Base-by-base conservation (phyloP, 2,888 invertebrate genomes). In the Macaria liturata region DNA sequence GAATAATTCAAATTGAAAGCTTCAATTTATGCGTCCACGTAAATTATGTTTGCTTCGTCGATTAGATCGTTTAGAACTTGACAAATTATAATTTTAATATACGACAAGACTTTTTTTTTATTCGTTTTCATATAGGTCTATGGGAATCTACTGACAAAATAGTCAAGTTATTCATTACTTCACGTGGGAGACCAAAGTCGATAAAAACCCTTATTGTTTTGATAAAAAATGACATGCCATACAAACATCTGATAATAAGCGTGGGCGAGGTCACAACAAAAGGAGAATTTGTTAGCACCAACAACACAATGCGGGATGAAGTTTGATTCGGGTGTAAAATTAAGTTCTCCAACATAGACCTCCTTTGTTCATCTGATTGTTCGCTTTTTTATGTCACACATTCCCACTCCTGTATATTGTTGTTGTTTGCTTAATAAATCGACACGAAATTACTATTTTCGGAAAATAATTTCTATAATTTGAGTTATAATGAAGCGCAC, bases 171-270 rank as follows among this genome's bases (percentile, higher is more conserved):
- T 20, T 20, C 20, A 20, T 20, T 20, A 20, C 68, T 68, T 73
- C 65, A 65, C 78, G 75, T 77, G 81, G 78, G 81, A 80, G 81
- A 81, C 62, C 72, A 71, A 75, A 84, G 76, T 69, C 53, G 66
- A 70, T 73, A 78, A 84, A 85, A 86, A 89, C 81, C 54, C 76
- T 84, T 86, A 89, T 91, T 91, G 90, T 91, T 91, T 91, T 91
- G 87, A 86, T 91, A 91, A 91, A 91, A 91, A 91, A 91, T 90
- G 85, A 90, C 86, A 85, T 80, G 87, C 85, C 86, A 85, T 72
- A 76, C 80, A 85, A 83, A 81, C 78, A 89, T 91, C 88, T 86
- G 91, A 91, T 89, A 91, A 91, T 91, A 82, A 78, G 75, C 78
- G 91, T 90, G 77, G 91, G 91, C 84, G 89, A 88, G 72, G 84